A percentile compares a stretch with the other conserved stretches of the same genome.
phyloP scores from a whole-genome alignment of 2,113 vertebrate genomes.

The Syngnathoides biaculeatus region DNA sequence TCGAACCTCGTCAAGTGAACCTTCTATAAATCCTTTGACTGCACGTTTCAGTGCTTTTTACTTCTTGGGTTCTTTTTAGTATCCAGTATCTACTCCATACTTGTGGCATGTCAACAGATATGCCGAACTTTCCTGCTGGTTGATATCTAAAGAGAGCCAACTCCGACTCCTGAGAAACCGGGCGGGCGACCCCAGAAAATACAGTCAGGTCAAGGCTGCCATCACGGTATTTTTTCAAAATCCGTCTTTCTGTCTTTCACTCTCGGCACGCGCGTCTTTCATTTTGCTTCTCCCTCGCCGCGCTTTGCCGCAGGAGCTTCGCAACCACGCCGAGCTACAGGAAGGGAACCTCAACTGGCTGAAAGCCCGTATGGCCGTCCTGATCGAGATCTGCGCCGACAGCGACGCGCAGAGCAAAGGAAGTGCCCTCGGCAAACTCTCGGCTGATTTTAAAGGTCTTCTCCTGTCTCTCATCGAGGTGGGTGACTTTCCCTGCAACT shows the following conservation, averaged over 20 bases:
- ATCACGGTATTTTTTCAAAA: constrained; percentile 77
- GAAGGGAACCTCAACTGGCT: constrained; percentile 85
- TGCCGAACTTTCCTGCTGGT: constrained; percentile 83
- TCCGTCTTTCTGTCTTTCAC: too few relatives aligned
- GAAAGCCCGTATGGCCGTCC: constrained; percentile 79
- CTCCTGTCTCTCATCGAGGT: constrained; percentile 82
- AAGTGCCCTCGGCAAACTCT: constrained; percentile 80
- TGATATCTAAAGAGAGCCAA: constrained; percentile 79
- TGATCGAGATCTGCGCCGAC: constrained; percentile 80
- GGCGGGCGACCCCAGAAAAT: constrained; percentile 76
- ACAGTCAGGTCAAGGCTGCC: constrained; percentile 75
- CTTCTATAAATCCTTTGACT: too few relatives aligned
- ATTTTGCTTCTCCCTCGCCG: background rate
- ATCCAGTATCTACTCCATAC: too few relatives aligned
- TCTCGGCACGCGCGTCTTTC: too few relatives aligned
- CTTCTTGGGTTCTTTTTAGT: too few relatives aligned
- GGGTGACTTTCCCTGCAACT: background rate
- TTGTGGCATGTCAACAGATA: constrained; percentile 75
- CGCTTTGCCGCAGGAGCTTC: constrained; percentile 77
- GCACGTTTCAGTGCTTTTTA: too few relatives aligned
- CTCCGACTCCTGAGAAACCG: constrained; percentile 78
- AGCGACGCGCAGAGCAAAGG: constrained; percentile 80
- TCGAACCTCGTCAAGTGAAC: too few relatives aligned
- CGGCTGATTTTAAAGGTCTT: constrained; percentile 81
- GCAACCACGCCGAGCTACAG: constrained; percentile 76